Percentiles rank a stretch among this genome's conserved stretches.
Evolutionary conservation across 1,140 invertebrate genomes (phyloP).

Genomic region (Drosophila lowei): DNA sequence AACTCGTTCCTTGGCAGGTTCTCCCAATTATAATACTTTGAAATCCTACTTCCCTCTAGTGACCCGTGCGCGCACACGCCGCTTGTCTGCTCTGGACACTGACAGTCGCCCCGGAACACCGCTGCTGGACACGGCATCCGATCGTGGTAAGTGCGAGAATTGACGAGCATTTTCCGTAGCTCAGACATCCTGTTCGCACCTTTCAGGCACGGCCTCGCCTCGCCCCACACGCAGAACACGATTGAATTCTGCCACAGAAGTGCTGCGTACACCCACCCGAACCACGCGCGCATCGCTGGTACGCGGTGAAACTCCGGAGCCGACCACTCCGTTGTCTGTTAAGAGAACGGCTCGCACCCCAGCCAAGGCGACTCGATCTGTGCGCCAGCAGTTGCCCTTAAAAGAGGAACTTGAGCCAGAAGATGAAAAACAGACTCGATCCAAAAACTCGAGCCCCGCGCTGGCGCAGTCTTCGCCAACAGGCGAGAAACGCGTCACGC

Average conservation of each 20-base stretch:
- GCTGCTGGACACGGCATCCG: conserved; percentile 39
- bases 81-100: conserved; percentile 48
- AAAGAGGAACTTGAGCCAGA: conserved; percentile 23
- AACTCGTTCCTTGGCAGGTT: background rate
- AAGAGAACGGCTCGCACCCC: conserved; percentile 48
- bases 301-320: conserved; percentile 63
- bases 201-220: conserved; percentile 50
- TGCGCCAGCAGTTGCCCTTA: conserved; percentile 40
- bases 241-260: conserved; percentile 54
- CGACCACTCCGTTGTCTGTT: conserved; percentile 28
- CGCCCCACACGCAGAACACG: conserved; percentile 55
- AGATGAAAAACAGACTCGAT: background rate
- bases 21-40: background rate
- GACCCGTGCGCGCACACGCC: conserved; percentile 67
- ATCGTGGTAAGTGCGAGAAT: conserved; percentile 45
- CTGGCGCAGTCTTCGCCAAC: background rate
- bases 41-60: conserved; percentile 22
- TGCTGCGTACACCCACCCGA: conserved; percentile 55
- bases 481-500: conserved; percentile 44
- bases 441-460: background rate
- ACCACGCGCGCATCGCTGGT: conserved; percentile 48
- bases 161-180: background rate
- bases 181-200: background rate
- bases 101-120: conserved; percentile 68
- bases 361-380: conserved; percentile 37